These are phyloP conservation scores for Aphodius sticticus DNA, from an alignment of 2,888 invertebrate species.

Conservation along the genomic window DNA sequence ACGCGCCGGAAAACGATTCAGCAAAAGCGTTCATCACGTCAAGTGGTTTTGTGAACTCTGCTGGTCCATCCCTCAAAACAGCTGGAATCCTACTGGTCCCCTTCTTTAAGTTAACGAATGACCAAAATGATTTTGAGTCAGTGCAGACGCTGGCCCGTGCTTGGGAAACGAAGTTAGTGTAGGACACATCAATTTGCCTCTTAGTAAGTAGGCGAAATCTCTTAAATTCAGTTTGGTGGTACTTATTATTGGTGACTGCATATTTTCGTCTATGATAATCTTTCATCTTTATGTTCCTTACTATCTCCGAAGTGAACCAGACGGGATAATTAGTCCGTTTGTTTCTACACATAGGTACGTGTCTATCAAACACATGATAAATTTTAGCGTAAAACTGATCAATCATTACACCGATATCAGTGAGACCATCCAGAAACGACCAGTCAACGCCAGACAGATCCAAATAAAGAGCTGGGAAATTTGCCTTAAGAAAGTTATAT, in stretches of 20 bases:
- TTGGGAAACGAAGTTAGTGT: not conserved
- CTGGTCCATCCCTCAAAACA: not conserved
- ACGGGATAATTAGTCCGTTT: not conserved
- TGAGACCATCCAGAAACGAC: not conserved
- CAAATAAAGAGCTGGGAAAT: not conserved
- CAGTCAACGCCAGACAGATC: not conserved
- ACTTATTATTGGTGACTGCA: not conserved
- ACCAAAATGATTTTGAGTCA: not conserved
- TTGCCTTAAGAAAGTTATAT: not conserved
- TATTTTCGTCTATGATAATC: not conserved
- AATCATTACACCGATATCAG: not conserved
- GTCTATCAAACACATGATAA: not conserved
- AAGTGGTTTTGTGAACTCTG: not conserved
- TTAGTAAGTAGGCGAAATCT: not conserved
- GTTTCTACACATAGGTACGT: not conserved
- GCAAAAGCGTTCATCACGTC: not conserved
- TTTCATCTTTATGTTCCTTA: not conserved
- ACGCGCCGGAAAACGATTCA: no score
- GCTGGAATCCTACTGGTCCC: conserved; percentile 6
- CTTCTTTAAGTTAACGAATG: not conserved
- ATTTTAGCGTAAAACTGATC: not conserved
- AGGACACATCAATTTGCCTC: not conserved
- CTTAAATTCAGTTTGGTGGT: not conserved
- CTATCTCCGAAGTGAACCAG: not conserved
- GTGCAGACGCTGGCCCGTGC: not conserved